Evolutionary conservation across 2,888 invertebrate genomes (phyloP), one percentile per base, ranked within the genome.

Genomic region (Acanthoscelides obtectus): DNA sequence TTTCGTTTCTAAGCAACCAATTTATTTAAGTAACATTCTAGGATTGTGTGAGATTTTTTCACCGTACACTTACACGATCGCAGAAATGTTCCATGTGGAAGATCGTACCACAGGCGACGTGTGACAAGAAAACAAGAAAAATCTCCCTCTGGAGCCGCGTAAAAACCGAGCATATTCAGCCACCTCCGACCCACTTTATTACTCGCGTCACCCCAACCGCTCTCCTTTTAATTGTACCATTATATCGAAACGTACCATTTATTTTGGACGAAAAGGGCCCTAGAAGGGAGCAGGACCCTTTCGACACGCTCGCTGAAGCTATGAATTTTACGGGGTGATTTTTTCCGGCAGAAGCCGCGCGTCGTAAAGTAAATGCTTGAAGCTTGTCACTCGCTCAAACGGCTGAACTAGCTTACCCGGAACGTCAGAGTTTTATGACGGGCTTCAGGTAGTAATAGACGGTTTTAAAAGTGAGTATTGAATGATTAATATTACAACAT

Each of bases 171-270:
- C 71, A 70, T 72, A 71, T 69, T 69, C 68, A 70, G 71, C 45
- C 72, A 69, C 75, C 69, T 70, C 71, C 66, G 70, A 67, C 67
- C 67, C 45, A 66, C 69, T 69, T 69, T 72, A 69, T 72, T 72
- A 69, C 69, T 64, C 21, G 69, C 64, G 68, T 22, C 27, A 27
- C 66, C 67, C 68, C 20, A 67, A 68, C 67, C 64, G 68, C 66
- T 72, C 64, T 71, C 70, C 66, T 71, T 73, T 71, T 76, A 76
- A 76, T 76, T 76, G 75, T 73, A 71, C 72, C 71, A 76, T 76
- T 76, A 72, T 76, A 71, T 68, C 69, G 67, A 72, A 69, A 72
- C 67, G 70, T 73, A 71, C 71, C 74, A 73, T 74, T 76, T 74
- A 76, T 76, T 74, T 72, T 70, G 17, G 5, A 45, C 45, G 45